Percentiles rank a stretch among this genome's conserved stretches.
These are phyloP conservation scores for Serripes groenlandicus DNA, from an alignment of 2,888 invertebrate species.

Conservation along the genomic window DNA sequence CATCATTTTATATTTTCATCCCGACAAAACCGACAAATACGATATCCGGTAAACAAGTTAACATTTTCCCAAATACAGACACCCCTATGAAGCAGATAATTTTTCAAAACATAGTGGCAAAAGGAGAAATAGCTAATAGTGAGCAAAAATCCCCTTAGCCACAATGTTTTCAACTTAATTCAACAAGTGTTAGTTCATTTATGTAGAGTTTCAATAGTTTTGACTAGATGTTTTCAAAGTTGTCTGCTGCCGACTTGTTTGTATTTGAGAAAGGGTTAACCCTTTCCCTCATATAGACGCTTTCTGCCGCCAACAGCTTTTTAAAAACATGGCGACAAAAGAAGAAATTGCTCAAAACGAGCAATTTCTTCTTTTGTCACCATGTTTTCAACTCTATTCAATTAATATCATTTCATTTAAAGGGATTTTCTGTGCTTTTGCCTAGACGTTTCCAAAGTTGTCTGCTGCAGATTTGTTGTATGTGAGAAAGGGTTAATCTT, in stretches of 20 bases:
- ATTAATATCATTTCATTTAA: no score
- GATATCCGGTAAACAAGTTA: no score
- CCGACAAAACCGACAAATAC: no score
- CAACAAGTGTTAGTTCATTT: neutral
- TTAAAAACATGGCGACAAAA: neutral
- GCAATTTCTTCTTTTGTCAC: neutral
- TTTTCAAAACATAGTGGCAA: neutral
- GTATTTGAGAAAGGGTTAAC: no score
- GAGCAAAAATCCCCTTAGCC: neutral
- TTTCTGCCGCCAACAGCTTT: no score
- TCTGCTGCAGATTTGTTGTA: neutral
- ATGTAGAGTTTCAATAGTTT: neutral
- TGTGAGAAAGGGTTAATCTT: neutral
- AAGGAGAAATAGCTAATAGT: conserved; percentile 15
- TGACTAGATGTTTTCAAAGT: no score
- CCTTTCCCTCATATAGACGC: neutral
- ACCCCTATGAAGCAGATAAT: no score
- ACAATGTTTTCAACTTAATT: neutral
- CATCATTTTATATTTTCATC: no score
- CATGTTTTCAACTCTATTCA: neutral
- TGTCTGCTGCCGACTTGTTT: no score
- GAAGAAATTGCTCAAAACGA: neutral
- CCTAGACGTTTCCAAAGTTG: neutral
- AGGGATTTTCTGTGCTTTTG: neutral
- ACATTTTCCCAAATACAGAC: no score